Conservation (phyloP, 2,888 invertebrate species). For the Neelides folsomi region DNA sequence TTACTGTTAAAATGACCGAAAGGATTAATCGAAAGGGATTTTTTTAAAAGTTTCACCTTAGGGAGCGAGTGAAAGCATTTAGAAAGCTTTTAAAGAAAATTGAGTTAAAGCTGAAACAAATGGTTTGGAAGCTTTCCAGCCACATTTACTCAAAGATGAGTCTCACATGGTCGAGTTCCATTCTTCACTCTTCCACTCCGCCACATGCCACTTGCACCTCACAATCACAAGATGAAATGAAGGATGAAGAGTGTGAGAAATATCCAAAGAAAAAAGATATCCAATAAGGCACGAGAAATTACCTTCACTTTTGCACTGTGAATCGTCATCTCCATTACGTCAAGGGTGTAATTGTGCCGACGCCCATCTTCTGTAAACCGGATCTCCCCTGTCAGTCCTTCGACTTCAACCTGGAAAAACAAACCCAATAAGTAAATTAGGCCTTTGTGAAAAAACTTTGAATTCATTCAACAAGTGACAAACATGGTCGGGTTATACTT, state of each 20-base stretch:
- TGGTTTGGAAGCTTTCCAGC: too few species aligned
- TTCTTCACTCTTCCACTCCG: too few species aligned
- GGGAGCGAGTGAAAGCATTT: too few species aligned
- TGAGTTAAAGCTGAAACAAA: too few species aligned
- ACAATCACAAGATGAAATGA: background rate
- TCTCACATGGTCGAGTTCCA: too few species aligned
- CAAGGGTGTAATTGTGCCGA: constrained; percentile 73
- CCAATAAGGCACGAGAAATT: constrained; percentile 31
- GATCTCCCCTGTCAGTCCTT: constrained; percentile 79
- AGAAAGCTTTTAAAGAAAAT: too few species aligned
- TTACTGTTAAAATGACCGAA: too few species aligned
- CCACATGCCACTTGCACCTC: too few species aligned
- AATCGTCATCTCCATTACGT: constrained; percentile 85
- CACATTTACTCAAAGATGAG: too few species aligned
- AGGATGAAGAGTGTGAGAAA: background rate
- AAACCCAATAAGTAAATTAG: constrained; percentile 2
- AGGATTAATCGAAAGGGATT: too few species aligned
- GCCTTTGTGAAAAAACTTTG: background rate
- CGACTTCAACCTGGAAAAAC: constrained; percentile 60
- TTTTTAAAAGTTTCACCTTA: too few species aligned
- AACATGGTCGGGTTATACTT: too few species aligned
- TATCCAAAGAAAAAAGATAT: background rate
- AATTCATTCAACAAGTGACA: background rate
- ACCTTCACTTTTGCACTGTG: constrained; percentile 84
- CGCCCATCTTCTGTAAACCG: constrained; percentile 81